Base-by-base conservation (phyloP, 1,140 invertebrate species). In the Sycophaga agraensis region DNA sequence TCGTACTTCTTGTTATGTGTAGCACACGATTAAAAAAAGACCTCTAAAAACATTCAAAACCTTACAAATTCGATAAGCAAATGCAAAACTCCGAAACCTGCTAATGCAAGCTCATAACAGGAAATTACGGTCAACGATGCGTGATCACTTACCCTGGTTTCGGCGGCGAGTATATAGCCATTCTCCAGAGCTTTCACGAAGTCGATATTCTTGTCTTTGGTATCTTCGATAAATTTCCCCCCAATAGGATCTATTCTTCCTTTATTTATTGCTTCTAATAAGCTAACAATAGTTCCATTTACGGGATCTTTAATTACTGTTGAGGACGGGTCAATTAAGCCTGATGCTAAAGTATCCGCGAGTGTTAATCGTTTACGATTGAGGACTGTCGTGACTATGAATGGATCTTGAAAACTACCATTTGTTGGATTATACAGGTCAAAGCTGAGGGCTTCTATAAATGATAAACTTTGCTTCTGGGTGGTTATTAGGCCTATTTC, bases 161-260 rank as follows among this genome's bases (percentile, higher is more conserved):
- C 90, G 75, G 92, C 92, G 75, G 93, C 87, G 80, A 95, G 85
- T 67, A 95, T 87, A 80, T 90, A 89, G 71, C 93, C 92, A 78
- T 88, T 88, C 73, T 94, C 89, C 73, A 88, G 84, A 69, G 95
- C 95, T 83, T 94, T 93, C 61, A 90, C 17, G 73, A 96, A 87
- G 83, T 93, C 90, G 68, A 94, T 84, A 73, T 84, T 83, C 69
- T 85, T 84, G 59, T 84, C 84, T 72, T 90, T 85, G 62, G 84
- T 80, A 71, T 84, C 79, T 73, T 87, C 84, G 55, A 85, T 80
- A 67, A 92, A 83, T 73, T 86, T 87, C 66, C 92, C 92, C 70
- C 82, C 84, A 39, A 84, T 70, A 57, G 89, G 84, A 79, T 95
- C 93, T 68, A 96, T 84, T 42, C 93, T 81, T 49, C 90, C 84